Evolutionary conservation across 2,888 invertebrate genomes (phyloP), one percentile per base, ranked within the genome.

Genomic region (Spilosoma lubricipeda): DNA sequence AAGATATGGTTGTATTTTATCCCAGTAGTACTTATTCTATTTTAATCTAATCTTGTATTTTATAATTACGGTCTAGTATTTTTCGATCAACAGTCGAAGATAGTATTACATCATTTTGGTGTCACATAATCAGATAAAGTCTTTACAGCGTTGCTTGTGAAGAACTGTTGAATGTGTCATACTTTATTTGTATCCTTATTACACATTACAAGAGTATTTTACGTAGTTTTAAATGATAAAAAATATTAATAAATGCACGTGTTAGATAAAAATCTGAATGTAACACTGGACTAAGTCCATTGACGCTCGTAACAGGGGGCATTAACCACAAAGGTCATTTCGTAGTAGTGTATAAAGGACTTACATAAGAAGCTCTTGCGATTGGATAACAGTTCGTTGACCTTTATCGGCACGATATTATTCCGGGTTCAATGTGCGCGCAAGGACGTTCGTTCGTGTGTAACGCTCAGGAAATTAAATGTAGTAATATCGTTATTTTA

Each of bases 391-490:
- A 90, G 91, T 89, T 90, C 88, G 89, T 86, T 89, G 86, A 89
- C 85, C 88, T 87, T 90, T 91, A 91, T 90, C 89, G 84, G 76
- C 74, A 81, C 83, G 85, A 85, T 90, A 87, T 81, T 90, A 88
- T 94, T 94, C 95, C 94, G 94, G 94, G 94, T 93, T 93, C 90
- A 91, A 90, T 87, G 92, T 71, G 83, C 93, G 87, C 82, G 86
- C 95, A 95, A 95, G 95, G 94, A 93, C 94, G 93, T 90, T 87
- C 87, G 88, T 89, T 89, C 81, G 82, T 87, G 86, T 86, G 87
- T 88, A 85, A 83, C 82, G 83, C 78, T 87, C 80, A 86, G 85
- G 82, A 87, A 86, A 88, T 86, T 85, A 85, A 77, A 82, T 84
- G 83, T 87, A 82, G 79, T 82, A 73, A 78, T 77, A 77, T 67